phyloP scores from a whole-genome alignment of 2,113 vertebrate species.

The Physeter macrocephalus region DNA sequence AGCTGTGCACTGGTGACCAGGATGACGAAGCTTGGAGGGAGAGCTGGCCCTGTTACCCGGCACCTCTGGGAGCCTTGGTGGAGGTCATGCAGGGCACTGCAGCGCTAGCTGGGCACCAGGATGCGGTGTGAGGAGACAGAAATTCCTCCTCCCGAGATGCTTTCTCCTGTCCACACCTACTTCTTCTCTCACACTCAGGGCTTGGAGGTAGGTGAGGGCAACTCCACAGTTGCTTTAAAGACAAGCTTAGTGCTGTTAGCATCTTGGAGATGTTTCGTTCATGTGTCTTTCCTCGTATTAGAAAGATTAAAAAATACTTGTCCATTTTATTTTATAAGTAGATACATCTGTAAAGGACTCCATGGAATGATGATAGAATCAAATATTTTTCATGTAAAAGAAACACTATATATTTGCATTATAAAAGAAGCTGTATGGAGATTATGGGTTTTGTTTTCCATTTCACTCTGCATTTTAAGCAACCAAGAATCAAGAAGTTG shows the following conservation, averaged over 20 bases:
- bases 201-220: neutral
- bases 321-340: neutral
- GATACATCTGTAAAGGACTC: neutral
- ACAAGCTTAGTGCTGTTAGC: neutral
- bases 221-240: neutral
- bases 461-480: neutral
- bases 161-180: neutral
- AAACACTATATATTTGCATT: neutral
- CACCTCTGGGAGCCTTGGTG: accelerated
- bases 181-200: neutral
- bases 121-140: neutral
- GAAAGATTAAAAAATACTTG: neutral
- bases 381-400: neutral
- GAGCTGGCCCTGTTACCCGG: accelerated
- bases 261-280: neutral
- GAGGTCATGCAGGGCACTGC: neutral
- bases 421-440: neutral
- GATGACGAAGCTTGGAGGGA: no score
- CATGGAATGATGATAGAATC: neutral
- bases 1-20: neutral
- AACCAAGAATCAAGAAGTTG: neutral
- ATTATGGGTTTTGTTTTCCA: neutral
- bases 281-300: neutral
- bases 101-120: no score
- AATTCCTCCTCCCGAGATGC: neutral